Evolutionary conservation across 2,113 vertebrate species (phyloP), one percentile per base, ranked within the genome.

Genomic region (Sceloporus undulatus): DNA sequence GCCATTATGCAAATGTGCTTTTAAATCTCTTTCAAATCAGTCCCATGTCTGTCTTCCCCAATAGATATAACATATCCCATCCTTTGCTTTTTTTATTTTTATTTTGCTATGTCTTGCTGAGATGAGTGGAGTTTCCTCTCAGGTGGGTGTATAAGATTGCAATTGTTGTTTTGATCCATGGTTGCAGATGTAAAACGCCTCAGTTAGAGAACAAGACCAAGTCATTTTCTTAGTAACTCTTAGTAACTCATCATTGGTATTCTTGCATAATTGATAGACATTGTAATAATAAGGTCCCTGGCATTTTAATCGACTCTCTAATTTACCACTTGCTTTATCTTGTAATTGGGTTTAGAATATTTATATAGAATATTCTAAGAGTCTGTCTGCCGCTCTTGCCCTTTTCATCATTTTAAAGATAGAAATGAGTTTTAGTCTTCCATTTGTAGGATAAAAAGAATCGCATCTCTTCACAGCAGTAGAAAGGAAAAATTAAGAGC

Each of bases 301-400:
- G 42, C 82, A 83, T 52, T 83, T 82, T 83, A 83, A 83, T 83
- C 27, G 48, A 71, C 42, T n/a, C 18, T 71, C 66, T 68, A 70
- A 83, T 83, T 66, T 71, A 42, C 66, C 34, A 42, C 40, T 71
- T 83, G 82, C 42, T 71, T 83, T 48, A 71, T n/a, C 27, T 34
- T 70, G 68, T 83, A 83, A 83, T 83, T 83, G n/a, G 42, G 82
- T 83, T 83, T 71, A 83, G 18, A 83, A 80, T 80, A 62, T 62
- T 82, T 65, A 70, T 82, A n/a, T 25, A 70, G 23, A 70, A 40
- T 29, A 48, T 29, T 82, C 42, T 82, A 38, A 82, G 14, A 27
- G 62, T 68, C 80, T 68, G 54, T 68, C 68, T 82, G 27, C 66
- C 38, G 19, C 48, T 42, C 66, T 66, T 42, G 81, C 29, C 65